Base-by-base conservation (phyloP, 92 coral and sea anemone genomes). In the Zoanthus solanderi region DNA sequence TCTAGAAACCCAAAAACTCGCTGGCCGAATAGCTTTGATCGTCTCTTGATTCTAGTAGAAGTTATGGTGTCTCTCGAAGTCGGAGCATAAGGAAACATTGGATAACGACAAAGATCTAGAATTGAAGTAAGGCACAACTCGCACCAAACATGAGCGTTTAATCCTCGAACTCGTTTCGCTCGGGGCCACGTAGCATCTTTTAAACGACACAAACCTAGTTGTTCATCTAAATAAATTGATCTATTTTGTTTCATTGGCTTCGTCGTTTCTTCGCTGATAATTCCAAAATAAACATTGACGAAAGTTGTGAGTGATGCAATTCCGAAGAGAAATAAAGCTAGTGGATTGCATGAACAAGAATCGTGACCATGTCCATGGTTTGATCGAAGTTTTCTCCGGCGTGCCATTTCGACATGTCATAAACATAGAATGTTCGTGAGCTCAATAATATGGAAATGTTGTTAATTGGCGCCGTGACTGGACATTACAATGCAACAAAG, bases 1-100 rank as follows among this genome's bases (percentile, higher is more conserved):
- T 81, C 85, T 66, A 81, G 50, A 81, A 46, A 81, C 57, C 85
- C 85, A 28, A 81, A 81, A 45, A 81, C n/a, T 46, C 85, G 85
- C 58, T 81, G 85, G 23, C 85, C 85, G 63, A 81, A 81, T 11
- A 44, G 46, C 60, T 81, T 81, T 29, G 85, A 81, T 67, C 85
- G 61, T 29, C 85, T 66, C 30, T 12, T 81, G 5, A 81, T 67
- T 45, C 14, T 81, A 23, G 85, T 81, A 12, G 57, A 37, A 14
- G 50, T 45, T 17, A 81, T 14, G 7, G 61, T 81, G 46, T 81
- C 85, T 47, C 85, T 67, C 2, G 85, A 45, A 14, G 11, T 81
- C 18, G 85, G 85, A 65, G 85, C 85, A 7, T 67, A 45, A 13
- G 85, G 85, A 81, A 81, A 81, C 63, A 81, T 31, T 9, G 85